phyloP scores from a whole-genome alignment of 64 coral and sea anemone species.

The Dendronephthya gigantea region DNA sequence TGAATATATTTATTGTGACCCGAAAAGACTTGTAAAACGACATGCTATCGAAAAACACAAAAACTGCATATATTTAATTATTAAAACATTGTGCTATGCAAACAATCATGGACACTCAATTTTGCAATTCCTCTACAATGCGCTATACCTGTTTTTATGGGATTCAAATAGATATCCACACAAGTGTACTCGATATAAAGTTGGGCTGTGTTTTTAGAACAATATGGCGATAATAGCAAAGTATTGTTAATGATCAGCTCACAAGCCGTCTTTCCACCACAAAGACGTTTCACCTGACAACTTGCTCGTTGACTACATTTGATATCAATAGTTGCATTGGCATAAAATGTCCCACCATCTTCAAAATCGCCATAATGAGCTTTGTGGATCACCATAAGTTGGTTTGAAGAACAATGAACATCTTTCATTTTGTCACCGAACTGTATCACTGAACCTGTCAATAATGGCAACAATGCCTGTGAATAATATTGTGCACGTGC shows the following conservation, averaged over 20 bases:
- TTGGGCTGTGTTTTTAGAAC: background rate
- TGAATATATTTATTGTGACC: too few species aligned
- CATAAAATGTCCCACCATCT: background rate
- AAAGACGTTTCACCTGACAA: background rate
- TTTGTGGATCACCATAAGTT: background rate
- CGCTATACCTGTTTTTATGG: too few species aligned
- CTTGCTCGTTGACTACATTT: background rate
- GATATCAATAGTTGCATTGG: background rate
- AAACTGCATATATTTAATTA: too few species aligned
- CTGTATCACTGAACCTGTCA: background rate
- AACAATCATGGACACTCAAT: too few species aligned
- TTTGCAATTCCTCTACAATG: too few species aligned
- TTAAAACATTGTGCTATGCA: too few species aligned
- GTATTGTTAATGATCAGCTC: background rate
- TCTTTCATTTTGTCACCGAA: background rate
- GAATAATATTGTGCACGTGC: too few species aligned
- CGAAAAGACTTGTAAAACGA: too few species aligned
- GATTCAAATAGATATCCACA: too few species aligned
- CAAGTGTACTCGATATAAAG: too few species aligned
- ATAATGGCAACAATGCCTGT: background rate
- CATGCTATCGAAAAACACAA: too few species aligned
- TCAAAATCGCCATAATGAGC: background rate
- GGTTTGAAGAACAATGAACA: background rate
- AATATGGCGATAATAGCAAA: background rate
- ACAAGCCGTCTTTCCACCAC: background rate